These are phyloP conservation scores for Cyclophora albipunctata DNA, from an alignment of 2,888 invertebrate genomes.

Conservation along the genomic window DNA sequence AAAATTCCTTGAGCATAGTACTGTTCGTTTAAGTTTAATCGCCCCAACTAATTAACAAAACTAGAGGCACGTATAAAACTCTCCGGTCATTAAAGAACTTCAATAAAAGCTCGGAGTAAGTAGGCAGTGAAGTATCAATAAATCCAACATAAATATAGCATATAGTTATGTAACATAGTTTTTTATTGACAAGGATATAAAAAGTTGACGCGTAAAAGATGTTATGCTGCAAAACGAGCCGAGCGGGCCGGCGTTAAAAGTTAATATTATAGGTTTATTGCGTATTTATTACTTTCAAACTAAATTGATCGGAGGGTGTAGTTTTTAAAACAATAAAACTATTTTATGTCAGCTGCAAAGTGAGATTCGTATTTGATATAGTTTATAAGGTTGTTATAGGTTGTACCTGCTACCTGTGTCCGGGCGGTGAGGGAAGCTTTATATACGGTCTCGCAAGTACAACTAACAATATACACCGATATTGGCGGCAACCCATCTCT, in stretches of 20 bases:
- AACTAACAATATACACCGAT: too few relatives aligned
- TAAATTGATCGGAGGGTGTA: background rate
- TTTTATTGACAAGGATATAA: constrained; percentile 18
- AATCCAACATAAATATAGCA: constrained; percentile 47
- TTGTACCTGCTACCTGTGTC: too few relatives aligned
- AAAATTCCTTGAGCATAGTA: constrained; percentile 30
- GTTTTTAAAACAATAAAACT: constrained; percentile 5
- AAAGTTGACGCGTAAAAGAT: constrained; percentile 19
- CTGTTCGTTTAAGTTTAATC: constrained; percentile 47
- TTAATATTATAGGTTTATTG: constrained; percentile 9
- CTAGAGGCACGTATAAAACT: constrained; percentile 44
- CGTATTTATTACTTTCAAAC: background rate
- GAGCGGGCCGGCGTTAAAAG: constrained; percentile 13
- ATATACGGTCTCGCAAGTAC: too few relatives aligned
- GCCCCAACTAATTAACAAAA: constrained; percentile 58
- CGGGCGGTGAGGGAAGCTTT: too few relatives aligned
- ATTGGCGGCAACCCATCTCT: too few relatives aligned
- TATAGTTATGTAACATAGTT: constrained; percentile 14
- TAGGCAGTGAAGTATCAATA: constrained; percentile 39
- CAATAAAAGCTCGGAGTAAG: constrained; percentile 34
- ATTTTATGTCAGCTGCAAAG: background rate
- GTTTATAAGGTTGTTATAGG: too few relatives aligned
- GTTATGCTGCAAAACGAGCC: constrained; percentile 21
- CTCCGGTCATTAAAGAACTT: constrained; percentile 54
- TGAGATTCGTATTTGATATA: too few relatives aligned